phyloP scores from a whole-genome alignment of 1,140 invertebrate genomes.

The Drosophila azteca region DNA sequence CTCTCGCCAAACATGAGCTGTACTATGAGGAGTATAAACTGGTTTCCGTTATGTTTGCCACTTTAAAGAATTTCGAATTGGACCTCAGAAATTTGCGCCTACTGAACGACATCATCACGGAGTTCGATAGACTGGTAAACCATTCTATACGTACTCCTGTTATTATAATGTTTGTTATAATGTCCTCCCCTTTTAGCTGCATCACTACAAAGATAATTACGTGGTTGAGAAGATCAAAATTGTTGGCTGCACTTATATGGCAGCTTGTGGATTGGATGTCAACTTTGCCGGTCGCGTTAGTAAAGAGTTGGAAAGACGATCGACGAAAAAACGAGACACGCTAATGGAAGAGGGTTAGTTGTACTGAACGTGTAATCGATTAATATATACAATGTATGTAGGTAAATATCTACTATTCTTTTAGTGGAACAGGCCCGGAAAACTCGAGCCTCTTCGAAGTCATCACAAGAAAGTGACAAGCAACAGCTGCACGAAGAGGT shows the following conservation, averaged over 20 bases:
- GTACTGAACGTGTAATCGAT: not conserved
- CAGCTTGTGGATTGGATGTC: constrained; percentile 92
- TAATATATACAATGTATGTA: not conserved
- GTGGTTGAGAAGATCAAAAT: constrained; percentile 94
- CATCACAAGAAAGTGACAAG: not conserved
- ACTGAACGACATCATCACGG: constrained; percentile 94
- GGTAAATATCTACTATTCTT: not conserved
- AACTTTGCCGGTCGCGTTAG: constrained; percentile 7
- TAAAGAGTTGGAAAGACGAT: not conserved
- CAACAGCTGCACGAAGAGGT: constrained; percentile 30
- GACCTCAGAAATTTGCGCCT: constrained; percentile 89
- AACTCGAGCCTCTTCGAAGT: not conserved
- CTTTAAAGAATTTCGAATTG: constrained; percentile 89
- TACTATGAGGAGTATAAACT: constrained; percentile 93
- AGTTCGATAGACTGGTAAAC: constrained; percentile 89
- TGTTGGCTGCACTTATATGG: constrained; percentile 97
- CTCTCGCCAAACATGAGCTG: constrained; percentile 88
- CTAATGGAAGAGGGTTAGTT: constrained; percentile 7
- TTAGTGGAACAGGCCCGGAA: constrained; percentile 15
- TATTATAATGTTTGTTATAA: too few species aligned
- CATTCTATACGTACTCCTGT: too few species aligned
- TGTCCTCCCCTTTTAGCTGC: constrained; percentile 4
- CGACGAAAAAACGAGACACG: not conserved
- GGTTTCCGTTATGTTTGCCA: constrained; percentile 96
- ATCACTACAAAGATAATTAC: constrained; percentile 42